Conservation (phyloP, 2,888 invertebrate genomes). For the Caenorhabditis panamensis region DNA sequence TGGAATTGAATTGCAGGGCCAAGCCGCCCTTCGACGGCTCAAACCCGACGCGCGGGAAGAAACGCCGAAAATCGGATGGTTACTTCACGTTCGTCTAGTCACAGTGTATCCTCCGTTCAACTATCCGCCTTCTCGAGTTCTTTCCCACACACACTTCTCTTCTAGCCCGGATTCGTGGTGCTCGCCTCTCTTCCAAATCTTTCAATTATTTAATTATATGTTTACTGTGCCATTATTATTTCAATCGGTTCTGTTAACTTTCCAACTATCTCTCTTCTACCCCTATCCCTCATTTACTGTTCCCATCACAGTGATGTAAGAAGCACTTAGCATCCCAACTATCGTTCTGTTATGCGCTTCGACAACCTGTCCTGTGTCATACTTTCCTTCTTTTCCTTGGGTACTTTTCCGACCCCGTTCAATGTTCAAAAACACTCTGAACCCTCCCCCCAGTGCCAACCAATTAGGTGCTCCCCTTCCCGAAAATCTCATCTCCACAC, state of each 20-base stretch:
- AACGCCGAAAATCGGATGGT: slow-evolving; percentile 81
- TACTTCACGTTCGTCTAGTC: slow-evolving; percentile 81
- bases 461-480: slow-evolving; percentile 43
- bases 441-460: slow-evolving; percentile 43
- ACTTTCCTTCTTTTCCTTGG: slow-evolving; percentile 19
- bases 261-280: background rate
- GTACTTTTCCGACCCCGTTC: slow-evolving; percentile 50
- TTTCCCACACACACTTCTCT: slow-evolving; percentile 46
- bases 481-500: slow-evolving; percentile 51
- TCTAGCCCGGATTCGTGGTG: slow-evolving; percentile 52
- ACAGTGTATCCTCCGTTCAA: slow-evolving; percentile 31
- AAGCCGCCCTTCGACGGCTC: slow-evolving; percentile 80
- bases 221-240: slow-evolving; percentile 45
- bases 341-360: background rate
- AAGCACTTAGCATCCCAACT: background rate
- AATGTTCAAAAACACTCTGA: background rate
- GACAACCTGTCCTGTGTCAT: slow-evolving; percentile 31
- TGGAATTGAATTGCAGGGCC: slow-evolving; percentile 72
- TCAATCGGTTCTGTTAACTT: slow-evolving; percentile 25
- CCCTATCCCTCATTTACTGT: background rate
- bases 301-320: slow-evolving; percentile 5
- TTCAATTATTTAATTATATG: slow-evolving; percentile 46
- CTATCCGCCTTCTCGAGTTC: slow-evolving; percentile 35
- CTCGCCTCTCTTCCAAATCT: slow-evolving; percentile 44
- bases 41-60: slow-evolving; percentile 80